phyloP scores from a whole-genome alignment of 1,140 invertebrate genomes.

The Ostrea edulis region DNA sequence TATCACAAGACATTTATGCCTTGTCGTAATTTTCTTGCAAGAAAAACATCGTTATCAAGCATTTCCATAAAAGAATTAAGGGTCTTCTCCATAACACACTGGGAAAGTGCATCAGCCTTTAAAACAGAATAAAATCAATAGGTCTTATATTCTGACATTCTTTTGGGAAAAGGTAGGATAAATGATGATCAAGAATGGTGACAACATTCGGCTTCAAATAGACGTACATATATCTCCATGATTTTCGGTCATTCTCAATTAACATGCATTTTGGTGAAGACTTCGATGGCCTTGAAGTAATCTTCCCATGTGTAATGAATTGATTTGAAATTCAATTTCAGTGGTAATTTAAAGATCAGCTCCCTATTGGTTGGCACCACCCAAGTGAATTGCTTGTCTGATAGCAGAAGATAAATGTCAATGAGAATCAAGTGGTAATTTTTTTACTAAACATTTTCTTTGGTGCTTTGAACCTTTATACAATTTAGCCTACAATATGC shows the following conservation, averaged over 20 bases:
- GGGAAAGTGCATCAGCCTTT: neutral
- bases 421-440: neutral
- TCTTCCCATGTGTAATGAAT: neutral
- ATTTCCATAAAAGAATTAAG: neutral
- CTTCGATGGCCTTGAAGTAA: neutral
- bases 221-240: neutral
- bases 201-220: neutral
- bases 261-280: neutral
- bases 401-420: neutral
- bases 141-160: neutral
- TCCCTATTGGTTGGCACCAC: neutral
- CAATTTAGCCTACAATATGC: neutral
- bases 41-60: neutral
- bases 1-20: conserved; percentile 1
- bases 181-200: neutral
- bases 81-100: neutral
- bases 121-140: neutral
- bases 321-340: conserved; percentile 34
- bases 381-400: neutral
- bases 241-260: neutral
- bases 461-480: neutral
- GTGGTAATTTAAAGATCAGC: neutral
- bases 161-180: neutral
- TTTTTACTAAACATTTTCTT: neutral
- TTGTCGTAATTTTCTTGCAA: neutral